Evolutionary conservation across 1,140 invertebrate species (phyloP), one percentile per base, ranked within the genome.

Genomic region (Heliconius congener): DNA sequence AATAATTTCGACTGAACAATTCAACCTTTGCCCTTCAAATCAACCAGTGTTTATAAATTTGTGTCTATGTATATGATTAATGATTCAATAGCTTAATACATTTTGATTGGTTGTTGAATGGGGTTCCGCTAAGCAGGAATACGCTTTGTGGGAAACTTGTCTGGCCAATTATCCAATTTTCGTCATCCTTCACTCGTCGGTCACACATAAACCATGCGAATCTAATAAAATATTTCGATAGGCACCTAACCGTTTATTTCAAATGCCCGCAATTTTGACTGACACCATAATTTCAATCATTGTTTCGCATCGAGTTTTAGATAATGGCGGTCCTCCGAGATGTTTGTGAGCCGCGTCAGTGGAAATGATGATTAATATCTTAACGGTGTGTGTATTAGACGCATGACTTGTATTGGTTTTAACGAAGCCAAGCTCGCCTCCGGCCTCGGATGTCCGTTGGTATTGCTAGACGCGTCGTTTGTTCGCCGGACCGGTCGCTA

Each of bases 281-380:
- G 70, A 79, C 79, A 80, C 81, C 83, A 79, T 84, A 76, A 84
- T 85, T 87, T 93, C 86, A 83, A 91, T 91, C 88, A 90, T 70
- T 19, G 79, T 86, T 86, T 81, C 77, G 83, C 84, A 87, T 82
- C 83, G 79, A 88, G 87, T 87, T 89, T 88, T 80, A 90, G 84
- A 93, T 93, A 90, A 93, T 93, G 83, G 87, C 83, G 79, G 84
- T 86, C 86, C 86, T 91, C 88, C 89, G 90, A 91, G 91, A 93
- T 89, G 92, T 90, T 93, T 86, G 90, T 91, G 90, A 88, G 83
- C 87, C 87, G 86, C 88, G 90, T 93, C 91, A 90, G 80, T 89
- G 84, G 78, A 87, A 90, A 93, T 94, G 92, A 93, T 93, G 91
- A 93, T 93, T 93, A 93, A 93, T 93, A 93, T 91, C 90, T 86